Evolutionary conservation across 1,140 invertebrate species (phyloP).

Genomic region (Drosophila nasuta): DNA sequence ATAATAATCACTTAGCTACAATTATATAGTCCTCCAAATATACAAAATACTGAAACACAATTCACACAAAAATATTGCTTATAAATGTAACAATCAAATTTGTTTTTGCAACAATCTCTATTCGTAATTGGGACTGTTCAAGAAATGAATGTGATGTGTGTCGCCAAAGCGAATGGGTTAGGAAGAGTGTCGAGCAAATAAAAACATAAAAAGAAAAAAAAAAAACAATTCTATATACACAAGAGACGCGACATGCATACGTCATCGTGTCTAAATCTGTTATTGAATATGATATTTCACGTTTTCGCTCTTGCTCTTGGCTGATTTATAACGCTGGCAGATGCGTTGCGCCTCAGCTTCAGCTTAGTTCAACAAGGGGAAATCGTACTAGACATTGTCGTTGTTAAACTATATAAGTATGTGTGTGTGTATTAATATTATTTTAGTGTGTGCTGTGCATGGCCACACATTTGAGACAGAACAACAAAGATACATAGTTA

Average conservation of each 20-base stretch:
- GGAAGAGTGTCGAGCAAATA: conserved; percentile 44
- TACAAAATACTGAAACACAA: conserved; percentile 24
- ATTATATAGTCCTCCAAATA: conserved; percentile 10
- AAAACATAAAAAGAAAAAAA: conserved; percentile 42
- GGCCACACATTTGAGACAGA: conserved; percentile 27
- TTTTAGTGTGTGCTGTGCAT: conserved; percentile 44
- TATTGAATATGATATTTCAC: conserved; percentile 67
- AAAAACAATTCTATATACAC: conserved; percentile 13
- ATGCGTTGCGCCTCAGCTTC: conserved; percentile 42
- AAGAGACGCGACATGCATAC: conserved; percentile 20
- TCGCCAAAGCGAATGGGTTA: conserved; percentile 58
- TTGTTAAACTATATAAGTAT: conserved; percentile 5
- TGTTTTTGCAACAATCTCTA: conserved; percentile 9
- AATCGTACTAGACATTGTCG: conserved; percentile 15
- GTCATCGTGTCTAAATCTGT: conserved; percentile 46
- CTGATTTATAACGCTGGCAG: conserved; percentile 70
- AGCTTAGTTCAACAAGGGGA: conserved; percentile 50
- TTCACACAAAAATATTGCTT: not conserved
- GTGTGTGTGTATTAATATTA: conserved; percentile 46
- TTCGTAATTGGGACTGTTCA: conserved; percentile 3
- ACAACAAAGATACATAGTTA: conserved; percentile 27
- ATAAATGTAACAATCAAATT: conserved; percentile 18
- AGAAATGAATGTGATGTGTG: conserved; percentile 30
- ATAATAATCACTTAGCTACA: conserved; percentile 12
- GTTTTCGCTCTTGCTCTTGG: conserved; percentile 41